Evolutionary conservation across 2,888 invertebrate species (phyloP), one percentile per base, ranked within the genome.

Genomic region (Leuctra nigra): DNA sequence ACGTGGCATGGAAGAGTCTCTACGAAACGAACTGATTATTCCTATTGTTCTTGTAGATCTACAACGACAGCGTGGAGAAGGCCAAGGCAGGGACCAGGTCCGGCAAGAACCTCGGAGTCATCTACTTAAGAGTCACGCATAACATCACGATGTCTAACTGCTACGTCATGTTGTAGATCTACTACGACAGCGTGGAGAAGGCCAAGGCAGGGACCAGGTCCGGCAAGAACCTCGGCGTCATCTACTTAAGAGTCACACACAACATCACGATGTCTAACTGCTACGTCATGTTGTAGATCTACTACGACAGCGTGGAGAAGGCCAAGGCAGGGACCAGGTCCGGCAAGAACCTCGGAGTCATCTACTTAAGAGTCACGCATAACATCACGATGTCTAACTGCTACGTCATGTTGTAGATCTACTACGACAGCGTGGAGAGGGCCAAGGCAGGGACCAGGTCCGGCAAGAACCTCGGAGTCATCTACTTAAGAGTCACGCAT

Each of bases 191-290:
- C 50, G 60, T 74, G 1, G 73, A 75, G 1, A 72, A 74, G n/a
- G 86, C 84, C 0, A 66, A 74, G 13, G 65, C 70, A 1, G 80
- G 76, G 23, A 79, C 84, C 0, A 72, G 70, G 53, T 68, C 71
- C 9, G 83, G 83, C 0, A 67, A 78, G 46, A 74, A 78, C 1
- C 76, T 81, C 63, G 87, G 84, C 0, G 82, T 84, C 0, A 68
- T 93, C 16, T 75, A 81, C 61, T 84, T 93, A n/a, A n/a, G n/a
- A n/a, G n/a, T n/a, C n/a, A n/a, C n/a, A n/a, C n/a, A n/a, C n/a
- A n/a, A n/a, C n/a, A n/a, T n/a, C n/a, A n/a, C n/a, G n/a, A n/a
- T n/a, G n/a, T n/a, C n/a, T n/a, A n/a, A n/a, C n/a, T n/a, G n/a
- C n/a, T n/a, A n/a, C n/a, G n/a, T n/a, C n/a, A n/a, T n/a, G 22